Evolutionary conservation across 30 jellyfish, hydroid and myxozoan species (phyloP), one percentile per base, ranked within the genome.

Genomic region (Mastigias papua): DNA sequence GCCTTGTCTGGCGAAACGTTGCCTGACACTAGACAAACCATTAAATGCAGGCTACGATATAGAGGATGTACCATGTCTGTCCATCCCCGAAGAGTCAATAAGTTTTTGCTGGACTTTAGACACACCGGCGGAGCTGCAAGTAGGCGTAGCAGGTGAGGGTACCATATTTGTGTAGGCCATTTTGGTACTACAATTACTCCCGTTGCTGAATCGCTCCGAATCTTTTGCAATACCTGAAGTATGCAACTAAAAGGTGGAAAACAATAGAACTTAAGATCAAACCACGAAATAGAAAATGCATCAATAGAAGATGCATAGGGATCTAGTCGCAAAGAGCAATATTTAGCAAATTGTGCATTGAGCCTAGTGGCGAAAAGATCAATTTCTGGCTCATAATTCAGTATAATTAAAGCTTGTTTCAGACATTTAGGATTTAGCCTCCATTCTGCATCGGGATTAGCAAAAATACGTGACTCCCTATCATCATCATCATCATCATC

Each of bases 161-260:
- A 77, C 88, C 78, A 77, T 2, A 61, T 34, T 28, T 77, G 76
- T 22, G 88, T 77, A 16, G 88, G 88, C 76, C 88, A 54, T n/a
- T n/a, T n/a, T n/a, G n/a, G n/a, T n/a, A n/a, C n/a, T n/a, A n/a
- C n/a, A n/a, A n/a, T n/a, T n/a, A n/a, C n/a, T n/a, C n/a, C n/a
- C n/a, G n/a, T n/a, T n/a, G n/a, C n/a, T n/a, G n/a, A n/a, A n/a
- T n/a, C n/a, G n/a, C n/a, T n/a, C n/a, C n/a, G n/a, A n/a, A n/a
- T n/a, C 29, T 77, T 48, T 50, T 73, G 88, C 48, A 77, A 73
- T 35, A 77, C 88, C 54, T 42, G 0, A 42, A 42, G 54, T 19
- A 77, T 54, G 62, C 81, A 69, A 23, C 81, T 69, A 28, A 69
- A 69, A 13, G 81, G 81, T 23, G 60, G 81, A 42, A 42, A 42